Evolutionary conservation across 2,113 vertebrate species (phyloP).

Genomic region (Atractosteus spatula): DNA sequence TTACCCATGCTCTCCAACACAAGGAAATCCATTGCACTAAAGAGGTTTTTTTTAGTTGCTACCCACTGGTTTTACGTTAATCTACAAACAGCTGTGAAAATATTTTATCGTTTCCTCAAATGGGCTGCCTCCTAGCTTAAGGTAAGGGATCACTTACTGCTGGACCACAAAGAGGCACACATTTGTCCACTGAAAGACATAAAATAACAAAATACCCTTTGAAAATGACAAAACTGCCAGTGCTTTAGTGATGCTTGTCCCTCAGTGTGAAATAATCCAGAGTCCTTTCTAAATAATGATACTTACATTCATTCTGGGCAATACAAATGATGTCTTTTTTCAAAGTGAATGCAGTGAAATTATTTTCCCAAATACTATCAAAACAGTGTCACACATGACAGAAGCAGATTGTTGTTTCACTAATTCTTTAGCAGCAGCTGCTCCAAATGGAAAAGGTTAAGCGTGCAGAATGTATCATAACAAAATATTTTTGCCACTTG

Average conservation of each 20-base stretch:
- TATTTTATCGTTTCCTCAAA: slow-evolving; percentile 29
- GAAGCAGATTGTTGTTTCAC: not conserved
- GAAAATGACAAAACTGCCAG: not conserved
- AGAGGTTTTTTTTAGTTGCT: not conserved
- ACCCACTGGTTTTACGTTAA: not conserved
- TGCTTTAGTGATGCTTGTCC: slow-evolving; percentile 15
- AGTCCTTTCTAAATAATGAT: slow-evolving; percentile 29
- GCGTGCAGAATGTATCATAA: slow-evolving; percentile 30
- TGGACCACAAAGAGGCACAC: slow-evolving; percentile 56
- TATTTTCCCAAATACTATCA: slow-evolving; percentile 19
- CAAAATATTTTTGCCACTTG: slow-evolving; percentile 47
- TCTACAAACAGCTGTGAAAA: slow-evolving; percentile 24
- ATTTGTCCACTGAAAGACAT: slow-evolving; percentile 20
- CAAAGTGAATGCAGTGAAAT: slow-evolving; percentile 1
- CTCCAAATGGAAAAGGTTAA: not conserved
- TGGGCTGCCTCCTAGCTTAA: slow-evolving; percentile 16
- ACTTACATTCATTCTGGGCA: slow-evolving; percentile 50
- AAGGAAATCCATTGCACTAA: not conserved
- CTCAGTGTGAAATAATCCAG: slow-evolving; percentile 16
- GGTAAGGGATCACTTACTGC: slow-evolving; percentile 20
- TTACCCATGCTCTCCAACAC: not conserved
- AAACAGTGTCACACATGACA: slow-evolving; percentile 12
- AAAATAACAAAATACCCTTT: slow-evolving; percentile 15
- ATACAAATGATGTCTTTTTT: not conserved
- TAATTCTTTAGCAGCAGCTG: slow-evolving; percentile 27